phyloP scores from a whole-genome alignment of 2,888 invertebrate genomes.

The Galeruca laticollis region DNA sequence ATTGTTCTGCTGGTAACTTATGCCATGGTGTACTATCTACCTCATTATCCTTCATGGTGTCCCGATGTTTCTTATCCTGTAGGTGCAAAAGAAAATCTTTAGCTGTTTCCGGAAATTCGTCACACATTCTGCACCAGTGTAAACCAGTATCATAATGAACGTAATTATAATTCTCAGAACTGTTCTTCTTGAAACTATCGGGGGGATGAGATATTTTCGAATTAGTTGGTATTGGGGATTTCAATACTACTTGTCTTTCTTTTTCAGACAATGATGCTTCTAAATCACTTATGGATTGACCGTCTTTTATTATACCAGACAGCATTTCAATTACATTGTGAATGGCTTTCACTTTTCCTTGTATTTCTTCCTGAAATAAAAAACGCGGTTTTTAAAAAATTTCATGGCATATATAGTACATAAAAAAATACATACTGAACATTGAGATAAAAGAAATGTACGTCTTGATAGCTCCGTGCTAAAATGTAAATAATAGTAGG shows the following conservation, averaged over 20 bases:
- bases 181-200: background rate
- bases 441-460: background rate
- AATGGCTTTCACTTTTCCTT: constrained; percentile 84
- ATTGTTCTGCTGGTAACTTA: constrained; percentile 72
- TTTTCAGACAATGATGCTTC: constrained; percentile 51
- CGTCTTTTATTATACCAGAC: constrained; percentile 85
- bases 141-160: constrained; percentile 90
- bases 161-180: constrained; percentile 64
- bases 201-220: constrained; percentile 24
- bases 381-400: constrained; percentile 22
- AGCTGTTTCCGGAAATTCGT: constrained; percentile 88
- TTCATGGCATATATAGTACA: constrained; percentile 32
- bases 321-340: constrained; percentile 91
- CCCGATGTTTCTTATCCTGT: constrained; percentile 82
- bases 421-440: constrained; percentile 58
- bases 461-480: constrained; percentile 8
- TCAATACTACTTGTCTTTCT: constrained; percentile 22
- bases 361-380: constrained; percentile 77
- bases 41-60: constrained; percentile 71
- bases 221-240: background rate
- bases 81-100: constrained; percentile 88
- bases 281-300: constrained; percentile 67
- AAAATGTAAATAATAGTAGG: background rate
- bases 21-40: constrained; percentile 85
- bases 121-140: constrained; percentile 91